Evolutionary conservation across 2,113 vertebrate genomes (phyloP).

Genomic region (Sturnus vulgaris): DNA sequence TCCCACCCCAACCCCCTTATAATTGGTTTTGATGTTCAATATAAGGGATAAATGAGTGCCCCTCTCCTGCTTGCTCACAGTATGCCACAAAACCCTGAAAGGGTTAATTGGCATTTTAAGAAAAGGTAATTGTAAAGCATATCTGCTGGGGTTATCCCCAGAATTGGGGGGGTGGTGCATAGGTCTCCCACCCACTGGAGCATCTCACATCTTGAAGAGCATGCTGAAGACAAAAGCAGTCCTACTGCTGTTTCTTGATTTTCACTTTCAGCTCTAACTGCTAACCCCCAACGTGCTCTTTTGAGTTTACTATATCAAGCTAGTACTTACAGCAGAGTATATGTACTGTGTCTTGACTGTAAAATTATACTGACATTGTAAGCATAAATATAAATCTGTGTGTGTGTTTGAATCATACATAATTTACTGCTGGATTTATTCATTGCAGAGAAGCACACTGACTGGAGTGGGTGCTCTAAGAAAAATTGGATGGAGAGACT

Average conservation of each 20-base stretch:
- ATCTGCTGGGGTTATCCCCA: constrained; percentile 66
- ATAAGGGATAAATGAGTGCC: constrained; percentile 57
- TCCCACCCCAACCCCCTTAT: background rate
- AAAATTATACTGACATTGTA: constrained; percentile 66
- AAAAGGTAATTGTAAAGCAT: constrained; percentile 74
- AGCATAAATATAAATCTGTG: constrained; percentile 56
- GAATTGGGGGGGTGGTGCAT: constrained; percentile 68
- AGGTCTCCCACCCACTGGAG: constrained; percentile 76
- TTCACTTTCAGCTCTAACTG: constrained; percentile 67
- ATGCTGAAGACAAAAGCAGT: constrained; percentile 69
- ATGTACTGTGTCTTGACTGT: constrained; percentile 53
- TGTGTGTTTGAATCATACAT: constrained; percentile 45
- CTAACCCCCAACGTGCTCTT: constrained; percentile 66
- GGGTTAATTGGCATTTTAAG: constrained; percentile 78
- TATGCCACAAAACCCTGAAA: constrained; percentile 67
- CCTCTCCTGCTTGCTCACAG: constrained; percentile 66
- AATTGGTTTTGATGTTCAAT: constrained; percentile 62
- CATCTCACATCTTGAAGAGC: constrained; percentile 75
- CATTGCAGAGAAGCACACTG: background rate
- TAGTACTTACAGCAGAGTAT: constrained; percentile 55
- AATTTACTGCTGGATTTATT: constrained; percentile 51
- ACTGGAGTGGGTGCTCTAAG: background rate
- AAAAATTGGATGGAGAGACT: background rate
- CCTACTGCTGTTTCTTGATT: constrained; percentile 73
- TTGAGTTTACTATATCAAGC: constrained; percentile 65